A percentile compares a stretch with the other conserved stretches of the same genome.
phyloP scores from a whole-genome alignment of 2,113 vertebrate species.

The Oncorhynchus masou region DNA sequence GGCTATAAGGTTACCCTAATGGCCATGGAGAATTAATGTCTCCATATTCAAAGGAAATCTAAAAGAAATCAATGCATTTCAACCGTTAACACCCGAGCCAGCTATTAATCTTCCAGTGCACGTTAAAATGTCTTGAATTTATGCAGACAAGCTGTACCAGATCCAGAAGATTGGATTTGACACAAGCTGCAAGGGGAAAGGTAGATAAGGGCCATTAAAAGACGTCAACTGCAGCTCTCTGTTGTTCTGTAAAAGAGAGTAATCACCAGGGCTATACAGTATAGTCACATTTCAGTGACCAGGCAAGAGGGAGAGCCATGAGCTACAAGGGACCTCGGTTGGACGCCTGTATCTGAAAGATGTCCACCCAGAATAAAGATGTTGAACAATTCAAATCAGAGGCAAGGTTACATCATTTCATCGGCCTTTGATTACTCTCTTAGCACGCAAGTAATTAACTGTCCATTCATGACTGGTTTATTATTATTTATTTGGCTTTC shows the following conservation, averaged over 20 bases:
- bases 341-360: too few species aligned
- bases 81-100: not conserved
- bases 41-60: not conserved
- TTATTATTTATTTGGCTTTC: too few species aligned
- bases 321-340: too few species aligned
- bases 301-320: not conserved
- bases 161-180: not conserved
- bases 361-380: too few species aligned
- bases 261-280: not conserved
- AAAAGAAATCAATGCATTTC: not conserved
- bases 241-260: not conserved
- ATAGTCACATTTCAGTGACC: not conserved
- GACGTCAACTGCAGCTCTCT: not conserved
- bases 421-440: too few species aligned
- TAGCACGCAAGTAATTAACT: too few species aligned
- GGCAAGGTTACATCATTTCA: too few species aligned
- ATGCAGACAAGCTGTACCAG: not conserved
- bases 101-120: not conserved
- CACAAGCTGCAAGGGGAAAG: not conserved
- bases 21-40: not conserved
- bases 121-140: not conserved
- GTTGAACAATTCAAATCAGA: too few species aligned
- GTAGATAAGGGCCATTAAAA: slow-evolving; percentile 4
- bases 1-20: not conserved
- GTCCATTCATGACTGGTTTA: too few species aligned